phyloP scores from a whole-genome alignment of 2,888 invertebrate genomes.

The Oscheius sp. region DNA sequence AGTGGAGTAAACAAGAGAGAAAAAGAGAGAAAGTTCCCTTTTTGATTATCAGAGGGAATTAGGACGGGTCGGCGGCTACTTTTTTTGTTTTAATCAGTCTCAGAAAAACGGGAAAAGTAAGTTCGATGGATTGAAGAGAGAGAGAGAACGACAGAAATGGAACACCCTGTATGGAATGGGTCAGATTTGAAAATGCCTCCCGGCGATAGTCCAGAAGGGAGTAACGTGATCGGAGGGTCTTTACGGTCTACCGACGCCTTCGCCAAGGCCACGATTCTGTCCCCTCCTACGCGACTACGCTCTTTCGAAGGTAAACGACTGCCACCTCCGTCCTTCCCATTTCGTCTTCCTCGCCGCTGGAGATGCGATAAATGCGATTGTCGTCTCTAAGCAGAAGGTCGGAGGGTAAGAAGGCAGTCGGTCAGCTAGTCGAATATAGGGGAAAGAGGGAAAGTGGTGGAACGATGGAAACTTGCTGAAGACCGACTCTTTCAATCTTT shows the following conservation, averaged over 20 bases:
- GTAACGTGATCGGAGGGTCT: conserved; percentile 29
- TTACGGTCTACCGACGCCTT: conserved; percentile 24
- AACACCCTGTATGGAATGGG: not conserved
- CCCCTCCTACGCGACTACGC: not conserved
- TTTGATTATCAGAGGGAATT: too few relatives aligned
- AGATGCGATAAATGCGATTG: conserved; percentile 31
- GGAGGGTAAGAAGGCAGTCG: not conserved
- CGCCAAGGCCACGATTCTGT: conserved; percentile 19
- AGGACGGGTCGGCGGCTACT: too few relatives aligned
- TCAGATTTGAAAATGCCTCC: not conserved
- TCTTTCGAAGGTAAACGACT: conserved; percentile 4
- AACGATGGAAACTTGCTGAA: too few relatives aligned
- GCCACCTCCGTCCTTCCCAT: conserved; percentile 8
- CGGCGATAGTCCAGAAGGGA: not conserved
- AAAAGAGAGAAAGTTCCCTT: too few relatives aligned
- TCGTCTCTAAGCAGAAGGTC: conserved; percentile 19
- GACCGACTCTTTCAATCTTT: too few relatives aligned
- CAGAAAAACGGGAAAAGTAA: too few relatives aligned
- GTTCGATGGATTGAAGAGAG: too few relatives aligned
- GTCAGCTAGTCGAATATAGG: conserved; percentile 1
- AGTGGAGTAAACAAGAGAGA: too few relatives aligned
- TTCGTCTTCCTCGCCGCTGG: conserved; percentile 2
- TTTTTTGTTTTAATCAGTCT: too few relatives aligned
- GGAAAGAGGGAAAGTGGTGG: not conserved
- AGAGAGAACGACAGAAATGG: too few relatives aligned